A percentile compares a stretch with the other conserved stretches of the same genome.
These are phyloP conservation scores for Galerucella nymphaeae DNA, from an alignment of 2,888 invertebrate species.

Conservation along the genomic window DNA sequence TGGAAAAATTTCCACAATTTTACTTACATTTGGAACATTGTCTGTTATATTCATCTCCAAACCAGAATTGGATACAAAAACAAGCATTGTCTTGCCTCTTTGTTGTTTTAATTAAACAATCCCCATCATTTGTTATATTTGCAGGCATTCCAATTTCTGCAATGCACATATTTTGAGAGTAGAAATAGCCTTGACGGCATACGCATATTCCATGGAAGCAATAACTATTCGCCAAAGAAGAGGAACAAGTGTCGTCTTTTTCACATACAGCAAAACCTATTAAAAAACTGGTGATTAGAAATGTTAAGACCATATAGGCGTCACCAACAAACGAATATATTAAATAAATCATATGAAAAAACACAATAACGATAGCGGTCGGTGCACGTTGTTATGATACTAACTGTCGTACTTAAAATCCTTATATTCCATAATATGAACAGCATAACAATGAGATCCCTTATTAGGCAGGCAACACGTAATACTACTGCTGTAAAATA, in stretches of 20 bases:
- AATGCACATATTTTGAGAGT: conserved; percentile 40
- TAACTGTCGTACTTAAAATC: too few relatives aligned
- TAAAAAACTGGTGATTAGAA: neutral
- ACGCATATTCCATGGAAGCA: conserved; percentile 45
- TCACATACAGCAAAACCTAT: neutral
- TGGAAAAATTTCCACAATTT: neutral
- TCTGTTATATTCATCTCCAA: conserved; percentile 48
- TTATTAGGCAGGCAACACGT: too few relatives aligned
- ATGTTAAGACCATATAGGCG: too few relatives aligned
- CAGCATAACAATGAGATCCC: too few relatives aligned
- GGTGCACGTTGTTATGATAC: too few relatives aligned
- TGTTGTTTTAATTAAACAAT: conserved; percentile 51
- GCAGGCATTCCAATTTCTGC: conserved; percentile 51
- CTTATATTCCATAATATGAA: too few relatives aligned
- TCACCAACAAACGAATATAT: too few relatives aligned
- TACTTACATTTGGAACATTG: conserved; percentile 54
- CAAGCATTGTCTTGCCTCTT: conserved; percentile 45
- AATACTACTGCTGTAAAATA: too few relatives aligned
- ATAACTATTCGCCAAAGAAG: neutral
- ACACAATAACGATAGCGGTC: too few relatives aligned
- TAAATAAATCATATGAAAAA: too few relatives aligned
- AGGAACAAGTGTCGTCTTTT: conserved; percentile 5
- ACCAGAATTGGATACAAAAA: conserved; percentile 53
- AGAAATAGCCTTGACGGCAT: conserved; percentile 49
- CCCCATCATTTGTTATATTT: conserved; percentile 30